phyloP scores from a whole-genome alignment of 30 jellyfish, hydroid and myxozoan genomes.

The Euphysa ruthae region DNA sequence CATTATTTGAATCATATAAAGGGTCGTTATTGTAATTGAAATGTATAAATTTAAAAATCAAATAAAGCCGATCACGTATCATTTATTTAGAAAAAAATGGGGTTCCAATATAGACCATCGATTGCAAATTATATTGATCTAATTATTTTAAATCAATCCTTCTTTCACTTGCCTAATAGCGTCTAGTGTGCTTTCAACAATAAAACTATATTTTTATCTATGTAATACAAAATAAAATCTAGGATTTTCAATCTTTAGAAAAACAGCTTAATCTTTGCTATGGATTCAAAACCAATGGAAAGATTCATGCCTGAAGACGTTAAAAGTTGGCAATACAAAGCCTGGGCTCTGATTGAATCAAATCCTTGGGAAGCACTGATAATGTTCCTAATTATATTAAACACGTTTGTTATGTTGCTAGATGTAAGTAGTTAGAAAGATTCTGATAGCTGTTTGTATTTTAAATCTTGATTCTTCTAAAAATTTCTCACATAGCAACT shows the following conservation, averaged over 20 bases:
- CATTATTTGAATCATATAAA: too few relatives aligned
- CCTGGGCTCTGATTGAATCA: constrained; percentile 63
- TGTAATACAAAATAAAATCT: neutral
- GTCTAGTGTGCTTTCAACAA: neutral
- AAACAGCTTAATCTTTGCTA: constrained; percentile 57
- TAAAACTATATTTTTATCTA: neutral
- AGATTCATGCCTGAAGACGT: constrained; percentile 73
- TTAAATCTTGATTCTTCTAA: too few relatives aligned
- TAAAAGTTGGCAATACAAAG: constrained; percentile 47
- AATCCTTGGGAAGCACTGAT: constrained; percentile 48
- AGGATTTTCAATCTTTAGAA: constrained; percentile 25
- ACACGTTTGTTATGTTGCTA: constrained; percentile 43
- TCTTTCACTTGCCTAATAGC: too few relatives aligned
- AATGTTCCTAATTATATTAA: constrained; percentile 48
- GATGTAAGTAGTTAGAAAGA: constrained; percentile 32
- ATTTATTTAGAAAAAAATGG: too few relatives aligned
- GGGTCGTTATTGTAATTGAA: too few relatives aligned
- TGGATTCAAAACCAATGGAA: constrained; percentile 59
- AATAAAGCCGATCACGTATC: too few relatives aligned
- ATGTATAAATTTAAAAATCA: too few relatives aligned
- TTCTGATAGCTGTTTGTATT: too few relatives aligned
- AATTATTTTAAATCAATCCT: too few relatives aligned
- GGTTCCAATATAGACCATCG: too few relatives aligned
- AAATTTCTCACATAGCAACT: too few relatives aligned
- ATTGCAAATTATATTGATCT: too few relatives aligned